Evolutionary conservation across 2,888 invertebrate species (phyloP).

Genomic region (Julus scanicus): DNA sequence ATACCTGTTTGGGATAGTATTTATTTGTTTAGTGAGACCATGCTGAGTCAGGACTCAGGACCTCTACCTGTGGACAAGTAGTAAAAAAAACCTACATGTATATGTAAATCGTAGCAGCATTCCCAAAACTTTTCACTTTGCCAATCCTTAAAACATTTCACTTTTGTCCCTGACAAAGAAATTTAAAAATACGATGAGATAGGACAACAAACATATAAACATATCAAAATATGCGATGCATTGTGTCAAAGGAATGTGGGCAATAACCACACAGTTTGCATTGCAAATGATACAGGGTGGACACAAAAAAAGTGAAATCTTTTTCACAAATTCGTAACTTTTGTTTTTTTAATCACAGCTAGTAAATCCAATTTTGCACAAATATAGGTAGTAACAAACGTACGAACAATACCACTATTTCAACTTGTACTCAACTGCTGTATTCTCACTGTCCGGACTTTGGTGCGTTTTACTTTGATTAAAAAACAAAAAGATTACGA

Average conservation of each 20-base stretch:
- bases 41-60: too few species aligned
- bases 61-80: neutral
- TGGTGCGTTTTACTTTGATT: too few species aligned
- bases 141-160: neutral
- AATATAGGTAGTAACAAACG: too few species aligned
- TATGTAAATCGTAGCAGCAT: neutral
- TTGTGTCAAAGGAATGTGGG: conserved; percentile 3
- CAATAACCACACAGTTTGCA: neutral
- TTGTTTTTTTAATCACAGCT: too few species aligned
- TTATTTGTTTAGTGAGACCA: too few species aligned
- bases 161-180: neutral
- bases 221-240: neutral
- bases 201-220: neutral
- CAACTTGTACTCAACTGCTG: too few species aligned
- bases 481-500: too few species aligned
- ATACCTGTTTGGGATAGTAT: too few species aligned
- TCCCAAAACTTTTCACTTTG: neutral
- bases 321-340: too few species aligned
- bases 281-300: neutral
- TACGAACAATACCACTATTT: too few species aligned
- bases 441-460: too few species aligned
- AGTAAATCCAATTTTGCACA: too few species aligned
- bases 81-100: neutral
- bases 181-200: neutral
- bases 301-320: neutral